phyloP scores from a whole-genome alignment of 2,888 invertebrate genomes.

The Lasioglossum lativentre region DNA sequence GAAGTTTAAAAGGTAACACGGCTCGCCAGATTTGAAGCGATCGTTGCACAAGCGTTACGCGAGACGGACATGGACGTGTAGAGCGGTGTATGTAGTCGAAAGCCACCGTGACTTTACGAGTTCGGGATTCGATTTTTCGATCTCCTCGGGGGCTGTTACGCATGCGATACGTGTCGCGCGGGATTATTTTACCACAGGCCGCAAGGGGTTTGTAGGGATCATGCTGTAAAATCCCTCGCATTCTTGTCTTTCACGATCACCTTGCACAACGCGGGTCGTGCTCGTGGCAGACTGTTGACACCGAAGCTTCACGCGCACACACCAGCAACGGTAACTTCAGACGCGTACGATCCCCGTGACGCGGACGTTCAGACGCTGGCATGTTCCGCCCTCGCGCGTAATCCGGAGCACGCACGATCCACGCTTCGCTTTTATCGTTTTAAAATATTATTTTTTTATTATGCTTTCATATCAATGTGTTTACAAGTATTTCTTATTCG shows the following conservation, averaged over 20 bases:
- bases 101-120: slow-evolving; percentile 67
- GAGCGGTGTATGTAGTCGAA: slow-evolving; percentile 14
- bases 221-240: slow-evolving; percentile 51
- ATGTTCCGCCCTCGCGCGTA: background rate
- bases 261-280: slow-evolving; percentile 20
- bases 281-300: slow-evolving; percentile 25
- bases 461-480: too few species aligned
- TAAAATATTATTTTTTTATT: too few species aligned
- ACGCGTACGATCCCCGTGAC: background rate
- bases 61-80: slow-evolving; percentile 16
- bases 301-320: slow-evolving; percentile 32
- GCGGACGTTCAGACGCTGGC: slow-evolving; percentile 8
- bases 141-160: slow-evolving; percentile 61
- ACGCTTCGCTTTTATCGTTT: background rate
- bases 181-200: slow-evolving; percentile 71
- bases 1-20: background rate
- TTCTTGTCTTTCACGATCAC: slow-evolving; percentile 47
- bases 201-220: slow-evolving; percentile 39
- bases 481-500: too few species aligned
- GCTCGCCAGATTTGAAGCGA: background rate
- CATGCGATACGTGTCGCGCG: slow-evolving; percentile 61
- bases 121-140: slow-evolving; percentile 66
- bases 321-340: background rate
- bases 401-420: background rate
- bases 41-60: slow-evolving; percentile 22